Evolutionary conservation across 1,140 invertebrate genomes (phyloP).

Genomic region (Charaxes varanes): DNA sequence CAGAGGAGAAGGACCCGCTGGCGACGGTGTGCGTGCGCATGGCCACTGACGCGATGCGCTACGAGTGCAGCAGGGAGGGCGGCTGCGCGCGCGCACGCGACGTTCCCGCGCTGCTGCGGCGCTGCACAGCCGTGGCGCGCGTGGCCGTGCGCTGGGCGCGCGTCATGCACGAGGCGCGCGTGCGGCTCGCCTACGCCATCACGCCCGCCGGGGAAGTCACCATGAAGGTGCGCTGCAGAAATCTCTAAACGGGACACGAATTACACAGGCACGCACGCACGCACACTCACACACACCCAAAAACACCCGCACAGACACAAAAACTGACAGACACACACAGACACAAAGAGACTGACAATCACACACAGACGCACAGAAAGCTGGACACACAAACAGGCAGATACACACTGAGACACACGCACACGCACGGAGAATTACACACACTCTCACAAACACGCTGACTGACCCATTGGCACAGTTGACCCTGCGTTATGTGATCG

Average conservation of each 20-base stretch:
- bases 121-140: conserved; percentile 28
- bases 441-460: too few relatives aligned
- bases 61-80: conserved; percentile 9
- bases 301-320: too few relatives aligned
- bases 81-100: conserved; percentile 20
- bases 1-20: conserved; percentile 33
- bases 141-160: conserved; percentile 39
- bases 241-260: neutral
- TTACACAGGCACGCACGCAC: too few relatives aligned
- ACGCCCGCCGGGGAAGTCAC: conserved; percentile 20
- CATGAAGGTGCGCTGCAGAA: conserved; percentile 26
- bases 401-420: too few relatives aligned
- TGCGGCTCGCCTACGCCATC: conserved; percentile 33
- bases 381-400: too few relatives aligned
- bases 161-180: conserved; percentile 36
- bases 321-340: too few relatives aligned
- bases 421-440: too few relatives aligned
- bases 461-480: too few relatives aligned
- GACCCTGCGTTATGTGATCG: too few relatives aligned
- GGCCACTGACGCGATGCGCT: conserved; percentile 31
- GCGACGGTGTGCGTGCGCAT: conserved; percentile 30
- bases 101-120: conserved; percentile 28
- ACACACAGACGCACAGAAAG: too few relatives aligned
- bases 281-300: too few relatives aligned
- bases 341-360: too few relatives aligned